Conservation (phyloP, 2,113 vertebrate species). For the Vanacampus margaritifer region DNA sequence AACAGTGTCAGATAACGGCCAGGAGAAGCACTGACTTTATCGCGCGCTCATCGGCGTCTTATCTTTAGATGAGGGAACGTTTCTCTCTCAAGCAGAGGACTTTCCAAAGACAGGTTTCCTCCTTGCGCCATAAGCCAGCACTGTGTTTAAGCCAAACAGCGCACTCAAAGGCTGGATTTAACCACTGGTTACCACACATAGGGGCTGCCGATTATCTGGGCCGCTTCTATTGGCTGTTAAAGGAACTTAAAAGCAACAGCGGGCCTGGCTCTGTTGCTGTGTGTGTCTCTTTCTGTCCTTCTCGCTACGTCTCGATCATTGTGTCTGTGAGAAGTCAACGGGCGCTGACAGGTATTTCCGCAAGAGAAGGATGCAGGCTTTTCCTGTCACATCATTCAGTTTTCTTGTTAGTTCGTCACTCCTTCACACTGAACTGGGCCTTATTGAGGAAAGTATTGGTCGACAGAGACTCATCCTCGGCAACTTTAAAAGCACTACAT, state of each 20-base stretch:
- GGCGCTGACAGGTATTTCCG: slow-evolving; percentile 61
- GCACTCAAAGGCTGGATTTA: slow-evolving; percentile 22
- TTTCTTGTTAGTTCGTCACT: slow-evolving; percentile 44
- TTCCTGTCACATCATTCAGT: slow-evolving; percentile 56
- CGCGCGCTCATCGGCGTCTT: slow-evolving; percentile 68
- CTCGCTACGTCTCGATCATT: background rate
- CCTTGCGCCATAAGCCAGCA: slow-evolving; percentile 47
- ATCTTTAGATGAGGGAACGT: slow-evolving; percentile 65
- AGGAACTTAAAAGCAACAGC: slow-evolving; percentile 45
- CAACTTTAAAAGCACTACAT: too few species aligned
- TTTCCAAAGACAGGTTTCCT: slow-evolving; percentile 72
- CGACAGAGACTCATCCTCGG: too few species aligned
- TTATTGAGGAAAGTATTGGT: background rate
- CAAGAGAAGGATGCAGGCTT: slow-evolving; percentile 51
- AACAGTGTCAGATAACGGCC: slow-evolving; percentile 70
- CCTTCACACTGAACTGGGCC: slow-evolving; percentile 37
- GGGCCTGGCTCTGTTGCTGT: slow-evolving; percentile 22
- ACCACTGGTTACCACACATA: slow-evolving; percentile 10
- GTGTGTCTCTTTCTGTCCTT: background rate
- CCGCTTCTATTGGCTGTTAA: slow-evolving; percentile 26
- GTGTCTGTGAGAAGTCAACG: slow-evolving; percentile 42
- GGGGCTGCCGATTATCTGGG: slow-evolving; percentile 24
- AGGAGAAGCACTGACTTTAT: slow-evolving; percentile 71
- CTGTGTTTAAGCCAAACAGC: slow-evolving; percentile 21
- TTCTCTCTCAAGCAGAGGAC: slow-evolving; percentile 73